Evolutionary conservation across 1,140 invertebrate genomes (phyloP), one percentile per base, ranked within the genome.

Genomic region (Drosophila kepulauana): DNA sequence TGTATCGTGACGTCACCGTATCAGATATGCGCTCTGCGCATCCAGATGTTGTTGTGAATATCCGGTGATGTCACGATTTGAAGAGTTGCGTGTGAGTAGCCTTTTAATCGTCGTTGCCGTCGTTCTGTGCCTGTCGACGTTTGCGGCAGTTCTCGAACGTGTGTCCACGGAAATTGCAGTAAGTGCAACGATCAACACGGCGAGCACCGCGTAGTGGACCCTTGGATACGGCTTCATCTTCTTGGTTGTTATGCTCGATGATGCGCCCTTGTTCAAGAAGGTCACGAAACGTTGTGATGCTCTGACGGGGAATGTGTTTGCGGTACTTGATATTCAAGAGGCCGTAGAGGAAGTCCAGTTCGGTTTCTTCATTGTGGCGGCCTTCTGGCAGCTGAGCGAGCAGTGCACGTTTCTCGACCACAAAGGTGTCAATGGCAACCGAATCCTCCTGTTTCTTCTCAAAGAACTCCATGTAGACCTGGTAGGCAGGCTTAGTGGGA

Each of bases 341-440:
- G 5, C 91, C 90, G 49, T 92, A 92, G n/a, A 92, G 57, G 16
- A 92, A 89, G 58, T 92, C 91, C 71, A 92, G 15, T 25, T 92
- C 87, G 10, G 80, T 84, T 38, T 92, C 90, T 57, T 92, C 91
- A 51, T 88, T 68, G 61, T 92, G 91, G 10, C 91, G 84, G 16
- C 61, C 86, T 25, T 73, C 69, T 5, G 91, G 91, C 57, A 92
- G 58, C 67, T 91, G 87, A 38, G 91, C 91, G n/a, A 92, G 75
- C 28, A 92, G 66, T 0, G 91, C 91, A 7, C 91, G 77, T 61
- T 92, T 92, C 48, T 86, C 73, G 0, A 91, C 87, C 11, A 92
- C 78, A 41, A 92, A 92, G 11, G 84, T 82, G 46, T 92, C 91
- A 28, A 92, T 92, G 54, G 69, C 70, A 6, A 77, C 77, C 25